A percentile compares a stretch with the other conserved stretches of the same genome.
Evolutionary conservation across 2,113 vertebrate genomes (phyloP).

Genomic region (Sporophila hypoxantha): DNA sequence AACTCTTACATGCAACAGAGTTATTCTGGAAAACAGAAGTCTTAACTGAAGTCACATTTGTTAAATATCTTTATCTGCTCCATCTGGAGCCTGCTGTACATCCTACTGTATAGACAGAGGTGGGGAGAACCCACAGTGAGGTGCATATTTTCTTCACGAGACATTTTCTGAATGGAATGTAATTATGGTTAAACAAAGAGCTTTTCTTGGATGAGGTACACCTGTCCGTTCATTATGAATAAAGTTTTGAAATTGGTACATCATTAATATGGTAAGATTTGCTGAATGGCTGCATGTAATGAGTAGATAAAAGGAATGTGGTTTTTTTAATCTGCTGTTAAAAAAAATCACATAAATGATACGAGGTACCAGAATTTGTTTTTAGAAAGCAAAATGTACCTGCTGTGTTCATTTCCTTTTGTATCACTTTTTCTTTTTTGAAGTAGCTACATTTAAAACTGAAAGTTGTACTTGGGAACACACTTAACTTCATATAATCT

Average conservation of each 20-base stretch:
- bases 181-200: background rate
- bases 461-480: background rate
- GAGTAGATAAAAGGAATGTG: background rate
- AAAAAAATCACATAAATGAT: background rate
- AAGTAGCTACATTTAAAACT: background rate
- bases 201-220: background rate
- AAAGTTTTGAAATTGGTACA: background rate
- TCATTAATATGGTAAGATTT: background rate
- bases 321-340: background rate
- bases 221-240: background rate
- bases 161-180: background rate
- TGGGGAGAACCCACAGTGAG: background rate
- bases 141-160: background rate
- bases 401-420: background rate
- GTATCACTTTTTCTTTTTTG: background rate
- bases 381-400: background rate
- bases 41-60: background rate
- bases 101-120: background rate
- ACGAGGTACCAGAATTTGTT: background rate
- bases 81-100: background rate
- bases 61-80: background rate
- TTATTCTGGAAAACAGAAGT: background rate
- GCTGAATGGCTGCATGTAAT: background rate
- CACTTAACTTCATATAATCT: background rate
- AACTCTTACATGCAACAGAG: background rate